Evolutionary conservation across 1,140 invertebrate genomes (phyloP).

Genomic region (Microplitis mediator): DNA sequence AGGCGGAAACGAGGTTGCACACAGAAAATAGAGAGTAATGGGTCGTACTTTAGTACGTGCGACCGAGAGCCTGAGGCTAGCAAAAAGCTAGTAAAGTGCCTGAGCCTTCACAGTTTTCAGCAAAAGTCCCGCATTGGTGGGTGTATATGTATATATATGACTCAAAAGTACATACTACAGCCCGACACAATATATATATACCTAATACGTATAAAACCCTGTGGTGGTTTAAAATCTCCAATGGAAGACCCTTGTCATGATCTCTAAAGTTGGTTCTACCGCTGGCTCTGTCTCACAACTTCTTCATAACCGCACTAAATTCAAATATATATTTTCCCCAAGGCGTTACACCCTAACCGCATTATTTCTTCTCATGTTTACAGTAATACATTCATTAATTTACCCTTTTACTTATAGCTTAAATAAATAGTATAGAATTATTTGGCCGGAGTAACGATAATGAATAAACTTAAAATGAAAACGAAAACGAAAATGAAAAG

Average conservation of each 20-base stretch:
- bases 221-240: slow-evolving; percentile 17
- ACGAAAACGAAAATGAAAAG: no score
- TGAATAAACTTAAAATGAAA: no score
- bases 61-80: slow-evolving; percentile 12
- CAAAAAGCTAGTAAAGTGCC: slow-evolving; percentile 16
- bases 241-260: slow-evolving; percentile 22
- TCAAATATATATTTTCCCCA: slow-evolving; percentile 5
- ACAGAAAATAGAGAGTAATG: slow-evolving; percentile 19
- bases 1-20: slow-evolving; percentile 9
- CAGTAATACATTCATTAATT: no score
- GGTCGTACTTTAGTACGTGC: slow-evolving; percentile 17
- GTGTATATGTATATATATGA: neutral
- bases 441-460: no score
- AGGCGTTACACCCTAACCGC: neutral
- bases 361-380: no score
- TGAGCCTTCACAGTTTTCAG: slow-evolving; percentile 11
- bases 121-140: slow-evolving; percentile 2
- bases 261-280: slow-evolving; percentile 12
- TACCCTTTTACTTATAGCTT: no score
- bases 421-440: no score
- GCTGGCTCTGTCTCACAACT: neutral
- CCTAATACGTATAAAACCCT: neutral
- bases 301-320: neutral
- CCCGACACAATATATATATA: neutral
- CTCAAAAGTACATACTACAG: neutral